Evolutionary conservation across 2,113 vertebrate genomes (phyloP), one percentile per base, ranked within the genome.

Genomic region (Catharus bicknelli): DNA sequence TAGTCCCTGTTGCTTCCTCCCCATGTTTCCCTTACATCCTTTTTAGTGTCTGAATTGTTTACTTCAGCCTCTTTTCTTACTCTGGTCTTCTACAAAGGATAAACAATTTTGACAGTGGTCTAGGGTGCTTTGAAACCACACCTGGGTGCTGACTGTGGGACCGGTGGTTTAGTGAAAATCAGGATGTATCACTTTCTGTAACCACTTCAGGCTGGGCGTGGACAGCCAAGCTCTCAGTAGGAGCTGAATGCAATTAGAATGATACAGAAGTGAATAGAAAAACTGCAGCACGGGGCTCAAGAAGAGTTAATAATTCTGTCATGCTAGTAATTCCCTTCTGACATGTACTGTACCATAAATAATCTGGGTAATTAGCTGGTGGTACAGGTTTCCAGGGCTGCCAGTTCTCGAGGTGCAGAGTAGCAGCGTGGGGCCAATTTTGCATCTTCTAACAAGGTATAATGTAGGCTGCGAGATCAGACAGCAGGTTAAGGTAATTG

Each of bases 301-400:
- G 61, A 90, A 54, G 68, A 88, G 86, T 91, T 94, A 91, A 91
- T 77, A 90, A 95, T 94, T 95, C 74, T 93, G 57, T 95, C 86
- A 16, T 59, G 83, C 88, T 90, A 75, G 84, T 83, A 95, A 93
- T 95, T 97, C 95, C 95, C 95, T 93, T 93, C 91, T 95, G 95
- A 96, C 84, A 82, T n/a, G 64, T 90, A 72, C 78, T 92, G 86
- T 81, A 82, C 91, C 90, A 92, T 92, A 96, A 97, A 95, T 96
- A 96, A 96, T 88, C 82, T 72, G 55, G 61, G 77, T 96, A 95
- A 96, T 96, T 96, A 96, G 93, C 54, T 20, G 14, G 79, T 20
- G 14, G 79, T 84, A 69, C 30, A 36, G 63, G 91, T 96, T 96
- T 93, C 86, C 86, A 95, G 90, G 90, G 86, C 84, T 95, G 74